Conservation (phyloP, 1,140 invertebrate species). For the Neodiprion fabricii region DNA sequence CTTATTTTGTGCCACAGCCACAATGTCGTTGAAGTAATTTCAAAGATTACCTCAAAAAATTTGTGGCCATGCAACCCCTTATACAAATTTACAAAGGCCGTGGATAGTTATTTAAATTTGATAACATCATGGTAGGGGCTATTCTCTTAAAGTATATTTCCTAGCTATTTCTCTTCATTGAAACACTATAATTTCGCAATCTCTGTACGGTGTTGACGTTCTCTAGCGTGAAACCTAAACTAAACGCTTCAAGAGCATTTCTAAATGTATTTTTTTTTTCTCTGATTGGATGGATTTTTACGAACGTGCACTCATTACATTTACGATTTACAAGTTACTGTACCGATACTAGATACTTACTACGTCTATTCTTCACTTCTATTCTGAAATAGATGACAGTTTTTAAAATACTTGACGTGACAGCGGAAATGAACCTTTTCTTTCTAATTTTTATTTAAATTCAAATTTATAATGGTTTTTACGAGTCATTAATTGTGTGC, state of each 20-base stretch:
- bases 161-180: slow-evolving; percentile 8
- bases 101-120: too few relatives aligned
- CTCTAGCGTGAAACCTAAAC: background rate
- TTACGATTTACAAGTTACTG: slow-evolving; percentile 6
- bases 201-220: background rate
- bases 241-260: background rate
- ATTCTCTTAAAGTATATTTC: slow-evolving; percentile 16
- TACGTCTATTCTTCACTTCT: background rate
- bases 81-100: too few relatives aligned
- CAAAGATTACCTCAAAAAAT: too few relatives aligned
- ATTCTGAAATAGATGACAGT: background rate
- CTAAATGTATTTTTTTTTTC: slow-evolving; percentile 12
- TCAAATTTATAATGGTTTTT: too few relatives aligned
- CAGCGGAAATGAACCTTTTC: too few relatives aligned
- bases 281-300: slow-evolving; percentile 20
- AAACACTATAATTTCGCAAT: background rate
- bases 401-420: background rate
- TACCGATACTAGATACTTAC: background rate
- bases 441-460: too few relatives aligned
- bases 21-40: slow-evolving; percentile 12
- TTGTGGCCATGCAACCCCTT: too few relatives aligned
- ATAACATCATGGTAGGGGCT: background rate
- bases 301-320: slow-evolving; percentile 13
- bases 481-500: too few relatives aligned
- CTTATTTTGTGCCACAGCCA: slow-evolving; percentile 23